Evolutionary conservation across 2,113 vertebrate genomes (phyloP).

Genomic region (Pimephales promelas): DNA sequence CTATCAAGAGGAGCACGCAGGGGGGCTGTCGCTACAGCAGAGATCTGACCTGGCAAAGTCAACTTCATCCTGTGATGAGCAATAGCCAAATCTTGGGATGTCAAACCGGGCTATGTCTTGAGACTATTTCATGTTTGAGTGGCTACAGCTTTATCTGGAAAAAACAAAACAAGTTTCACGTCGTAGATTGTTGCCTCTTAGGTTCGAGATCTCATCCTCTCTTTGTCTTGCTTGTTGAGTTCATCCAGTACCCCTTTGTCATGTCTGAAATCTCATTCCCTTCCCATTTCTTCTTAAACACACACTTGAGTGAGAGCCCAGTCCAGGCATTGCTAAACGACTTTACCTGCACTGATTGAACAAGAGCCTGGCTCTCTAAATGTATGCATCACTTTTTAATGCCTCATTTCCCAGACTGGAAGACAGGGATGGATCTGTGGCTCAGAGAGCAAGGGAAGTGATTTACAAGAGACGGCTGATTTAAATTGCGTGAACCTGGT

Average conservation of each 20-base stretch:
- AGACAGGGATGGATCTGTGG: slow-evolving; percentile 56
- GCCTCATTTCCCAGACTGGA: slow-evolving; percentile 67
- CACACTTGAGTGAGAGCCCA: slow-evolving; percentile 37
- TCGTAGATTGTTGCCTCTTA: slow-evolving; percentile 2
- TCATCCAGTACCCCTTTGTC: slow-evolving; percentile 33
- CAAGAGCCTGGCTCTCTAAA: slow-evolving; percentile 66
- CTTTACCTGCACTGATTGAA: slow-evolving; percentile 68
- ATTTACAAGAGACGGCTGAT: background rate
- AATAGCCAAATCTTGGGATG: background rate
- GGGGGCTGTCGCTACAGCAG: slow-evolving; percentile 33
- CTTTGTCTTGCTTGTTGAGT: background rate
- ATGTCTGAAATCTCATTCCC: slow-evolving; percentile 20
- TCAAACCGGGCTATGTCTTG: background rate
- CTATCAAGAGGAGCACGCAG: slow-evolving; percentile 34
- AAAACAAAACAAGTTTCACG: background rate
- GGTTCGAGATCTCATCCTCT: slow-evolving; percentile 23
- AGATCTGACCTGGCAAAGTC: slow-evolving; percentile 42
- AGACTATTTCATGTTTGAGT: slow-evolving; percentile 34
- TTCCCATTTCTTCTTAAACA: slow-evolving; percentile 34
- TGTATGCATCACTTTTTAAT: slow-evolving; percentile 72
- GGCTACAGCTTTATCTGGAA: background rate
- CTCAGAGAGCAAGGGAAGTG: background rate
- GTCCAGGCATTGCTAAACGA: slow-evolving; percentile 47
- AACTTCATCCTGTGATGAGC: slow-evolving; percentile 34
- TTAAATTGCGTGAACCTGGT: slow-evolving; percentile 11